Evolutionary conservation across 2,888 invertebrate genomes (phyloP).

Genomic region (Diachrysia chrysitis): DNA sequence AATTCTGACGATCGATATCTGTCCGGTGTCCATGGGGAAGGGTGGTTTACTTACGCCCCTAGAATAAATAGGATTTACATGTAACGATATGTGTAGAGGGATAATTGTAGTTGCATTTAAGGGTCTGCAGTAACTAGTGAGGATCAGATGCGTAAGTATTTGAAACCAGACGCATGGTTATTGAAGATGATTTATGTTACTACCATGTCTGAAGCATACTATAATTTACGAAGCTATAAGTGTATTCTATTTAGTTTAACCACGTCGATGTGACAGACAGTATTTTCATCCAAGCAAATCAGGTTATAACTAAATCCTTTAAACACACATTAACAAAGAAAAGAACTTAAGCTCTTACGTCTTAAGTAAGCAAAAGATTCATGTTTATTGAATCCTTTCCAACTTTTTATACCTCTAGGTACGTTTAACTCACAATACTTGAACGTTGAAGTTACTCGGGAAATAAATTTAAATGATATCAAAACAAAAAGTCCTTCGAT

Average conservation of each 20-base stretch:
- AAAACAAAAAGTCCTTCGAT: conserved; percentile 22
- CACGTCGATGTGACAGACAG: neutral
- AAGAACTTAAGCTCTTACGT: conserved; percentile 14
- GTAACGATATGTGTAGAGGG: conserved; percentile 53
- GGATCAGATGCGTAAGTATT: conserved; percentile 18
- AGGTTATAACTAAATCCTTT: conserved; percentile 17
- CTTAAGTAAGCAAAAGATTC: conserved; percentile 31
- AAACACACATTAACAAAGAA: conserved; percentile 24
- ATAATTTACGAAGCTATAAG: no score
- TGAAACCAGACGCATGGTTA: conserved; percentile 8
- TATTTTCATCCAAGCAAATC: neutral
- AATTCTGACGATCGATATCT: conserved; percentile 61
- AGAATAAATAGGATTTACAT: conserved; percentile 56
- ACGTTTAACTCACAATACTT: conserved; percentile 5
- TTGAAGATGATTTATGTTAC: neutral
- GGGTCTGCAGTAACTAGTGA: conserved; percentile 20
- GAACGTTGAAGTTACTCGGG: conserved; percentile 7
- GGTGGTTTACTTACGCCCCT: conserved; percentile 53
- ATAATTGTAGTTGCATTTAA: conserved; percentile 45
- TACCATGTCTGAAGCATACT: neutral
- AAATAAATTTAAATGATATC: conserved; percentile 8
- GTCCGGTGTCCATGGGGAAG: conserved; percentile 52
- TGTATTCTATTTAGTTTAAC: neutral
- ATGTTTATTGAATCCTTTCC: conserved; percentile 39
- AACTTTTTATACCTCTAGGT: conserved; percentile 21